Base-by-base conservation (phyloP, 2,113 vertebrate genomes). In the Gymnorhina tibicen region DNA sequence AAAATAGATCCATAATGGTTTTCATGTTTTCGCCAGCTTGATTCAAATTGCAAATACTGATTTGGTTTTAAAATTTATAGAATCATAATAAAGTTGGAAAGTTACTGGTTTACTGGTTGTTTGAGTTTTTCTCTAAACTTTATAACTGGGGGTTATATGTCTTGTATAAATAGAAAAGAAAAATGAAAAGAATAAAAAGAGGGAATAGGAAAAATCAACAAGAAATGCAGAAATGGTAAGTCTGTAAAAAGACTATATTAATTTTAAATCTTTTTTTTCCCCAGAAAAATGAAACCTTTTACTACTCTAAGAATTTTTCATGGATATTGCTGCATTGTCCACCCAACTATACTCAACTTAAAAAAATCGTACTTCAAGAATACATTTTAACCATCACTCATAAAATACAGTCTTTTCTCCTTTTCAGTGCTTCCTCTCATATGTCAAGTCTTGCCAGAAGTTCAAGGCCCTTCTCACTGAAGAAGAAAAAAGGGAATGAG, bases 401-500 rank as follows among this genome's bases (percentile, higher is more conserved):
- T 86, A 81, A 94, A 90, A 91, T 20, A 76, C 0, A 44, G 18
- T 7, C 28, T 69, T 92, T 73, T 89, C 88, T 88, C 56, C 41
- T 91, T 89, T 78, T 64, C 88, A 52, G 0, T 59, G 79, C 56
- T 64, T 91, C 52, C 56, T 49, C 44, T 92, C 69, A 53, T 81
- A 75, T 46, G 85, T 96, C 92, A 95, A 50, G 13, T 55, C 85
- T 60, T 58, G 67, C 76, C 72, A 88, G 52, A 53, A 95, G 83
- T 84, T 92, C 92, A 95, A 92, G 96, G 95, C 52, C 66, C 49
- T 89, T 87, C 44, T 63, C 21, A 28, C 4, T 67, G 78, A 87
- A 66, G 80, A 80, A 73, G 64, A 87, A 74, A 81, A 72, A 35
- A 20, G 37, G 37, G 66, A 85, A 96, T 2, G 33, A 94, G 60